Evolutionary conservation across 2,113 vertebrate genomes (phyloP), one percentile per base, ranked within the genome.

Genomic region (Otolemur garnettii): DNA sequence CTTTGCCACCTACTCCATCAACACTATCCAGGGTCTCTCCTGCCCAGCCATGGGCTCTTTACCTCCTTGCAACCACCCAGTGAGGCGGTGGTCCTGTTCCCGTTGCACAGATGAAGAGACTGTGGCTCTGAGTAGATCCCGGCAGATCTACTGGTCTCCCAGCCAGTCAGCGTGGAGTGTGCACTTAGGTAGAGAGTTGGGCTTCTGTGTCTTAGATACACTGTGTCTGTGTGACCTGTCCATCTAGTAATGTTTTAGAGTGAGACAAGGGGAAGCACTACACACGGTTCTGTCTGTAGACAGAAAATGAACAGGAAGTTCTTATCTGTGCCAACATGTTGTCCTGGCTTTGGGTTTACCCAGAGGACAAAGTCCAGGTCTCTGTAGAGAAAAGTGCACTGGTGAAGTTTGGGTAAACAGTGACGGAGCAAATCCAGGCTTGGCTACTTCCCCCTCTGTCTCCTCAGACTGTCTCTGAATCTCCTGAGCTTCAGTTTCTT

Each of bases 401-500:
- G 33, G 1, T 8, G 33, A 72, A 45, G 62, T 13, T 83, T 14
- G 35, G 66, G 87, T 60, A 66, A 13, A 62, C 21, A 66, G 30
- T 2, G 42, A 8, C 24, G 10, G 13, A 72, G 68, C 33, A 45
- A 5, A 30, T 88, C 92, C 77, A 42, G 28, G 38, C n/a, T 19
- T 2, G 0, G 0, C 14, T 0, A 60, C 72, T 93, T 62, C 59
- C 93, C 59, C 33, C 80, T 53, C 3, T 0, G 0, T 60, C 24
- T n/a, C 57, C 92, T 80, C 3, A 4, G 66, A 24, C 42, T 35
- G 17, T 93, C 80, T 21, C 12, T 38, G 75, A 10, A 0, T 12
- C 12, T 15, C 82, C 53, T 6, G 22, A 28, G 42, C 59, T 77
- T 94, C 71, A 2, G 4, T 84, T 68, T 92, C 6, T 13, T 55